Conservation (phyloP, 1,140 invertebrate species). For the Dendrolimus punctatus region DNA sequence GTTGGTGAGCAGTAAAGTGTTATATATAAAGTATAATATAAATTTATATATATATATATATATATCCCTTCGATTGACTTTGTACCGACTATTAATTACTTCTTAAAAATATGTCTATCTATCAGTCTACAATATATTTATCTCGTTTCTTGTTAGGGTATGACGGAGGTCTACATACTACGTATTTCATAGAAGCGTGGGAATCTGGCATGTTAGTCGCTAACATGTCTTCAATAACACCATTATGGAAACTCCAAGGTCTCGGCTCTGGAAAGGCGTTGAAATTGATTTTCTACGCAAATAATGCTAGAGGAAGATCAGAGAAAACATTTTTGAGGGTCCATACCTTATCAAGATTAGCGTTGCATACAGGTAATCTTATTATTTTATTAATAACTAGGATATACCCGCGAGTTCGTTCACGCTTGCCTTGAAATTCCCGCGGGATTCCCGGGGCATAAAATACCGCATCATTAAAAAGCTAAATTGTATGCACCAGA, state of each 20-base stretch:
- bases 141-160: constrained; percentile 74
- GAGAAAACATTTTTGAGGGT: constrained; percentile 66
- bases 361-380: constrained; percentile 51
- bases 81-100: too few species aligned
- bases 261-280: constrained; percentile 68
- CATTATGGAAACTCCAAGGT: constrained; percentile 70
- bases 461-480: too few species aligned
- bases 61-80: too few species aligned
- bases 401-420: too few species aligned
- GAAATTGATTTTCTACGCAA: constrained; percentile 73
- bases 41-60: too few species aligned
- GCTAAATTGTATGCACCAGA: too few species aligned
- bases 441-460: too few species aligned
- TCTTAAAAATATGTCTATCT: too few species aligned
- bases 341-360: constrained; percentile 47
- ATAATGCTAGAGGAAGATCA: constrained; percentile 76
- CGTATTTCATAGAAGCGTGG: constrained; percentile 84
- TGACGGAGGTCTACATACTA: constrained; percentile 89
- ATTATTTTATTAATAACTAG: constrained; percentile 4
- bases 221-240: constrained; percentile 65
- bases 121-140: neutral
- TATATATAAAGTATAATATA: too few species aligned
- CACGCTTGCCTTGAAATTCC: too few species aligned
- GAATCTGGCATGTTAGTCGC: constrained; percentile 45
- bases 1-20: too few species aligned